These are phyloP conservation scores for Campoplex capitator DNA, from an alignment of 2,888 invertebrate species.

Conservation along the genomic window DNA sequence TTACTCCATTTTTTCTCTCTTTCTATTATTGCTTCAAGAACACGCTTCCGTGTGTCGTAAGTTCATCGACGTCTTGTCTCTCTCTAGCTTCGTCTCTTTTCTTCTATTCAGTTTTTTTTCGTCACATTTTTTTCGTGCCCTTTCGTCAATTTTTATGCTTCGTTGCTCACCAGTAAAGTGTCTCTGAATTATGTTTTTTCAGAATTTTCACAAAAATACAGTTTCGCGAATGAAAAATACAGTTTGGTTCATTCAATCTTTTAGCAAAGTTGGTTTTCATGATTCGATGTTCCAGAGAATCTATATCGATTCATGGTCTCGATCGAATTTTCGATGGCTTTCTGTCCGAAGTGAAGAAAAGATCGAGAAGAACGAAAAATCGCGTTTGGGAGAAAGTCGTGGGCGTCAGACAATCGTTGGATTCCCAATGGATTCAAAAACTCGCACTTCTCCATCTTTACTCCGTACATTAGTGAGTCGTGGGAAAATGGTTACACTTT, in stretches of 20 bases:
- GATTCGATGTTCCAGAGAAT: neutral
- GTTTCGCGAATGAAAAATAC: neutral
- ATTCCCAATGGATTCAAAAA: conserved; percentile 61
- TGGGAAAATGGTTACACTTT: conserved; percentile 55
- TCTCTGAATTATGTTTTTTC: neutral
- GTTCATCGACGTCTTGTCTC: conserved; percentile 46
- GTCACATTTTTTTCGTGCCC: neutral
- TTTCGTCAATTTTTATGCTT: neutral
- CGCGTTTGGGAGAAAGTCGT: neutral
- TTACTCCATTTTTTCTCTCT: conserved; percentile 13
- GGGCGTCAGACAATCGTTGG: conserved; percentile 64
- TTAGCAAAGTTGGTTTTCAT: no score
- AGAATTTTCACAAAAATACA: neutral
- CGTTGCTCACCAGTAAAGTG: conserved; percentile 21
- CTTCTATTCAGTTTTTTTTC: conserved; percentile 4
- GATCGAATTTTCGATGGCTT: no score
- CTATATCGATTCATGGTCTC: no score
- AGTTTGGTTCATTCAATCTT: neutral
- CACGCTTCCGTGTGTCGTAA: conserved; percentile 57
- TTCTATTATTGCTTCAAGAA: conserved; percentile 26
- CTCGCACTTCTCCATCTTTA: conserved; percentile 36
- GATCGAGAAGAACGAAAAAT: conserved; percentile 65
- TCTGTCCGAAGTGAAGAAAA: conserved; percentile 67
- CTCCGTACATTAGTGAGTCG: conserved; percentile 25
- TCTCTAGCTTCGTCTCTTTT: neutral